These are phyloP conservation scores for Salvator merianae DNA, from an alignment of 2,113 vertebrate species.

Conservation along the genomic window DNA sequence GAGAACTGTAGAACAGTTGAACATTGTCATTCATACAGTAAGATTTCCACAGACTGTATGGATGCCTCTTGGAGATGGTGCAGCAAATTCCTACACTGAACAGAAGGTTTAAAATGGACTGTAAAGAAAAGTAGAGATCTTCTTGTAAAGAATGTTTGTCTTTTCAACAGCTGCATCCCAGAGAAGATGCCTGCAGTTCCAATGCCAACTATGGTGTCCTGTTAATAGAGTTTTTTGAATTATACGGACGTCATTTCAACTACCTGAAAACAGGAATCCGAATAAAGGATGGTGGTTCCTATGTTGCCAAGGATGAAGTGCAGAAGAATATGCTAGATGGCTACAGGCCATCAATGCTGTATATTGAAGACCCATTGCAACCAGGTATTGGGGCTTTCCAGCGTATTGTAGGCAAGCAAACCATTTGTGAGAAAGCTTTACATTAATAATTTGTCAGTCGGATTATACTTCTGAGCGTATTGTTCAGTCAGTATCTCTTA, in stretches of 20 bases:
- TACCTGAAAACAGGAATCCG: conserved; percentile 98
- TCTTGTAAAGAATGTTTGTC: conserved; percentile 10
- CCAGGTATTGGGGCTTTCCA: conserved; percentile 80
- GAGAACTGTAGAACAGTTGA: too few relatives aligned
- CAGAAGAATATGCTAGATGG: conserved; percentile 96
- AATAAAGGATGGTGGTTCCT: conserved; percentile 96
- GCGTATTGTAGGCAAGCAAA: neutral
- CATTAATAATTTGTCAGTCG: neutral
- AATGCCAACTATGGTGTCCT: conserved; percentile 96
- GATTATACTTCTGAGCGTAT: neutral
- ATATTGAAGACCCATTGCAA: conserved; percentile 95
- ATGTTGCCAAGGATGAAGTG: conserved; percentile 97
- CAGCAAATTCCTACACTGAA: neutral
- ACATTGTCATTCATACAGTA: too few relatives aligned
- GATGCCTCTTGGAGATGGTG: too few relatives aligned
- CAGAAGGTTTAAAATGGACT: neutral
- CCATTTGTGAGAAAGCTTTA: neutral
- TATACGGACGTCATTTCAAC: conserved; percentile 97
- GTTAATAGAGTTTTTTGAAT: conserved; percentile 98
- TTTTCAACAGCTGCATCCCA: conserved; percentile 87
- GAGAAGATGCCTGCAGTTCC: conserved; percentile 91
- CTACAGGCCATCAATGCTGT: conserved; percentile 97
- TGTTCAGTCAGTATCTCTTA: neutral
- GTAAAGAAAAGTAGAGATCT: neutral
- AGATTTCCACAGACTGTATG: too few relatives aligned